Evolutionary conservation across 2,113 vertebrate genomes (phyloP), one percentile per base, ranked within the genome.

Genomic region (Oreochromis niloticus): DNA sequence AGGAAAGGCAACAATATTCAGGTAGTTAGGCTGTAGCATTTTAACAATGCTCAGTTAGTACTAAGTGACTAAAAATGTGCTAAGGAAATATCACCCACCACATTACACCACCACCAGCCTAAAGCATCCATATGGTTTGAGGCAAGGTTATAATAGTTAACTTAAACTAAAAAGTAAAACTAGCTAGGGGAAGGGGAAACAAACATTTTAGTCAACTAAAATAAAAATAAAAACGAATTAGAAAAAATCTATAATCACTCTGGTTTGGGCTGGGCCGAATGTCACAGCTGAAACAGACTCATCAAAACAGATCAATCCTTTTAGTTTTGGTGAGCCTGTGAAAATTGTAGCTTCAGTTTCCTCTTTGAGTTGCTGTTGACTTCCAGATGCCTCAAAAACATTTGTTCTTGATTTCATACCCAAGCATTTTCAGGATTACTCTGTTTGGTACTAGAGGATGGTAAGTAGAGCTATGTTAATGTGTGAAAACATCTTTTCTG

Each of bases 121-220:
- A 11, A 75, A 19, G 9, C 9, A 48, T 78, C 27, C 14, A 32
- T 22, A 66, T 66, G 4, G 19, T 66, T 66, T 39, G 34, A 22
- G 34, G 0, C 4, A 68, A 22, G 34, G 63, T 68, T 66, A 22
- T 39, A 13, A 39, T 1, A 22, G 34, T 66, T 22, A 39, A 39
- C 61, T 66, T 7, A 39, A 39, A 68, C 6, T 2, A 68, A 68
- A 68, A 39, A 68, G 34, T 68, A 39, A 66, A 66, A 13, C 61
- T 7, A 66, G 19, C 61, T 39, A n/a, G 0, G 0, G 34, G 32
- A 22, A n/a, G 0, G 0, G 34, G 32, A 22, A 66, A 68, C 11
- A 39, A 66, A 68, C 34, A 68, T 39, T 39, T 68, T 13, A 8
- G 61, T 68, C 61, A 39, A 68, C 11, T 68, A 68, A 13, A n/a